Conservation (phyloP, 2,797 vertebrate genomes). For the Champsocephalus gunnari region DNA sequence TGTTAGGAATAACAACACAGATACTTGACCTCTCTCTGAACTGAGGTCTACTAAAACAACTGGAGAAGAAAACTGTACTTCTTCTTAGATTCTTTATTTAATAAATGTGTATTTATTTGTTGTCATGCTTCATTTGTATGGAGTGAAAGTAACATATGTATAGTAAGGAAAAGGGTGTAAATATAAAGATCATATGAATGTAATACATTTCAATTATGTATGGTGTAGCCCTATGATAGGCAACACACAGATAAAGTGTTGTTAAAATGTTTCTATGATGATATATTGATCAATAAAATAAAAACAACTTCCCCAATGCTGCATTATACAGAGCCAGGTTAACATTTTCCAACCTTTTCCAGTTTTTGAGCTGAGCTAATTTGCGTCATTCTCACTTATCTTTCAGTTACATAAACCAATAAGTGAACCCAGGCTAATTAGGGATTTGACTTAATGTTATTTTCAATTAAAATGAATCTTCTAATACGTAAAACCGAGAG, state of each 20-base stretch:
- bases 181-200: not conserved
- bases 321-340: not conserved
- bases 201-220: not conserved
- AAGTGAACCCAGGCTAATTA: too few relatives aligned
- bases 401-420: too few relatives aligned
- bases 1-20: slow-evolving; percentile 65
- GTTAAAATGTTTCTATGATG: not conserved
- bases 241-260: not conserved
- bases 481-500: not conserved
- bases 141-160: not conserved
- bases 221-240: not conserved
- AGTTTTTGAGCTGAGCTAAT: not conserved
- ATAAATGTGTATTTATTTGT: not conserved
- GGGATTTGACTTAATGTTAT: too few relatives aligned
- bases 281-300: not conserved
- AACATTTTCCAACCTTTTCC: not conserved
- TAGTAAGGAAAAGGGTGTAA: not conserved
- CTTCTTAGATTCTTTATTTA: not conserved
- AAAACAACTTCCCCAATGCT: not conserved
- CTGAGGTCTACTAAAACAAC: slow-evolving; percentile 40
- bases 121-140: not conserved
- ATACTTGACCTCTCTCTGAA: slow-evolving; percentile 77
- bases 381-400: too few relatives aligned
- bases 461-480: too few relatives aligned
- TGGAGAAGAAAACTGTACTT: not conserved